phyloP scores from a whole-genome alignment of 1,140 invertebrate genomes.

The Pachyrhynchus sulphureomaculatus region DNA sequence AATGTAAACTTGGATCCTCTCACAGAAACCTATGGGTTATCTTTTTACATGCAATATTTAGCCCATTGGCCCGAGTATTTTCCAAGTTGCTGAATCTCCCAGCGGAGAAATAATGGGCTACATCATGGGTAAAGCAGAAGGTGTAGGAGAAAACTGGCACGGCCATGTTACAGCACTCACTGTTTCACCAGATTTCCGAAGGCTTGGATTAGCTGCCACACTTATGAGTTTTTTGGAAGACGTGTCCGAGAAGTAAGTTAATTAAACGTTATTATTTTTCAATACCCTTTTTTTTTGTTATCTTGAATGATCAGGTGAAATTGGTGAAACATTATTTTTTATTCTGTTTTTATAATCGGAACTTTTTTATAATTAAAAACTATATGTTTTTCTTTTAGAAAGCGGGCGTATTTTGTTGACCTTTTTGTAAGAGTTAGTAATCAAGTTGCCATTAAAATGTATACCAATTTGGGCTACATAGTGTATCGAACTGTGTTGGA shows the following conservation, averaged over 20 bases:
- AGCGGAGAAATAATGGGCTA: slow-evolving; percentile 97
- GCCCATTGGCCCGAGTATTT: slow-evolving; percentile 99
- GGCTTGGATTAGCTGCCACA: slow-evolving; percentile 87
- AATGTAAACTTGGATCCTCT: slow-evolving; percentile 97
- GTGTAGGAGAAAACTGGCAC: slow-evolving; percentile 93
- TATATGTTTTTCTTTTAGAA: too few species aligned
- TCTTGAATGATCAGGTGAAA: too few species aligned
- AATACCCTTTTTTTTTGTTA: neutral
- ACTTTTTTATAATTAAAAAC: too few species aligned
- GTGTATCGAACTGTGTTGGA: slow-evolving; percentile 94
- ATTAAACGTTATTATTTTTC: too few species aligned
- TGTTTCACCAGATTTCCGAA: slow-evolving; percentile 90
- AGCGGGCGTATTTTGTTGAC: slow-evolving; percentile 97
- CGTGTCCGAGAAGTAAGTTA: slow-evolving; percentile 86
- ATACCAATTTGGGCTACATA: slow-evolving; percentile 94
- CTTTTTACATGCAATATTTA: slow-evolving; percentile 97
- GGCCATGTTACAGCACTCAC: slow-evolving; percentile 98
- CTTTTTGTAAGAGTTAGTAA: slow-evolving; percentile 98
- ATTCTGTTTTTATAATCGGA: too few species aligned
- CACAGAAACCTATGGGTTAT: slow-evolving; percentile 96
- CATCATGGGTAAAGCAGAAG: slow-evolving; percentile 99
- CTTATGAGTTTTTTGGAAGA: slow-evolving; percentile 96
- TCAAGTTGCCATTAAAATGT: slow-evolving; percentile 97
- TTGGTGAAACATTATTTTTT: too few species aligned
- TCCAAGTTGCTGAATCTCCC: slow-evolving; percentile 91